These are phyloP conservation scores for Octonoba sinensis DNA, from an alignment of 2,888 invertebrate species.

Conservation along the genomic window DNA sequence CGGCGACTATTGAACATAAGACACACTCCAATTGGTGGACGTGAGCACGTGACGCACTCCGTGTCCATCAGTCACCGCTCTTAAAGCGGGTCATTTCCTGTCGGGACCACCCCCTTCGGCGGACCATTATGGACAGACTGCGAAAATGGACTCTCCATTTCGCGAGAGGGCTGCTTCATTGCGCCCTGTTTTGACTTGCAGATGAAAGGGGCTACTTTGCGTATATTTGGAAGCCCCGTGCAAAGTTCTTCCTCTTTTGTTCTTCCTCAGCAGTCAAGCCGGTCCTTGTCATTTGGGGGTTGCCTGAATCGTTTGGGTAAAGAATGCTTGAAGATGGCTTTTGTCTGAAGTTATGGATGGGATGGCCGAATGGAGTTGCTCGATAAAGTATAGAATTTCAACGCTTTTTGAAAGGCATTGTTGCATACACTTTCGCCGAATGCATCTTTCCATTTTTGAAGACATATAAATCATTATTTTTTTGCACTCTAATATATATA, in stretches of 20 bases:
- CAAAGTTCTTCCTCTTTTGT: too few relatives aligned
- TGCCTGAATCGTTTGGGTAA: constrained; percentile 10
- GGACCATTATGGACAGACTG: background rate
- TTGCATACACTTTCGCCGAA: too few relatives aligned
- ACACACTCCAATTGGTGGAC: too few relatives aligned
- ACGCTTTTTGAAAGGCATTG: constrained; percentile 13
- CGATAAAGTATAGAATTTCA: constrained; percentile 9
- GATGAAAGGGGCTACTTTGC: constrained; percentile 24
- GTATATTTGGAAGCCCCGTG: too few relatives aligned
- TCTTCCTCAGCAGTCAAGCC: too few relatives aligned
- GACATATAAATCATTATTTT: too few relatives aligned
- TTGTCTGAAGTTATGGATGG: constrained; percentile 28
- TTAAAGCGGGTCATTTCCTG: constrained; percentile 56
- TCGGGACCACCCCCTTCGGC: background rate
- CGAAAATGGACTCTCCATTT: constrained; percentile 17
- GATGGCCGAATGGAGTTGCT: background rate
- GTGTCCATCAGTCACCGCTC: constrained; percentile 55
- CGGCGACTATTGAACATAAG: constrained; percentile 35
- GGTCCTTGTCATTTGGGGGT: constrained; percentile 7
- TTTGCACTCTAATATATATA: too few relatives aligned
- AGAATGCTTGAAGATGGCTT: constrained; percentile 30
- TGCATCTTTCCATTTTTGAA: too few relatives aligned
- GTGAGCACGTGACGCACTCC: background rate
- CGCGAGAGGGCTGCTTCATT: constrained; percentile 30
- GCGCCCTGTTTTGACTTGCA: constrained; percentile 57